A percentile compares a stretch with the other conserved stretches of the same genome.
These are phyloP conservation scores for Brienomyrus longianalis DNA, from an alignment of 2,113 vertebrate genomes.

Conservation along the genomic window DNA sequence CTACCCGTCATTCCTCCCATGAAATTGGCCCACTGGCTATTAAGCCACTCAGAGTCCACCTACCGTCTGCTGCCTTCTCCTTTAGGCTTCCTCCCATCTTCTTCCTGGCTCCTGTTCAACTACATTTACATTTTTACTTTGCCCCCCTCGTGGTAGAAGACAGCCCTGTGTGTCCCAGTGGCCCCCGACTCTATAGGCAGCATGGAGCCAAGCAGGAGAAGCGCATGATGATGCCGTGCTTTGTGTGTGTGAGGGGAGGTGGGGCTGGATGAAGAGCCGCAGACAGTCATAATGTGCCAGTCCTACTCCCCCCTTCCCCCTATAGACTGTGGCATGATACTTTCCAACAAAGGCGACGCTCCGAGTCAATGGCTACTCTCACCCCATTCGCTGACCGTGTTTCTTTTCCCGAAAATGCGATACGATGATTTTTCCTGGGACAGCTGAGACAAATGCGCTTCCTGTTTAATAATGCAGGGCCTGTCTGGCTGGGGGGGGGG, in stretches of 20 bases:
- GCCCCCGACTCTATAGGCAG: background rate
- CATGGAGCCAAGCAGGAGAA: background rate
- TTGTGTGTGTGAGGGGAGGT: constrained; percentile 5
- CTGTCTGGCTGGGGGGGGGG: background rate
- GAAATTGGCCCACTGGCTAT: background rate
- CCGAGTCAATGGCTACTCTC: constrained; percentile 47
- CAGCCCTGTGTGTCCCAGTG: background rate
- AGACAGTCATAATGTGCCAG: background rate
- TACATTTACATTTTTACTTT: background rate
- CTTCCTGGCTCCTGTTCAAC: background rate
- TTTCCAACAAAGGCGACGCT: constrained; percentile 37
- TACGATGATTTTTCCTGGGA: background rate
- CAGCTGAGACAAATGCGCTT: background rate
- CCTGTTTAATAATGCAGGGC: constrained; percentile 19
- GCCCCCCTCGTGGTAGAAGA: background rate
- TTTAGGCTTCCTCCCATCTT: background rate
- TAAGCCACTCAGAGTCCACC: background rate
- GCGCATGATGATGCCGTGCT: background rate
- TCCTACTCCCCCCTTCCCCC: background rate
- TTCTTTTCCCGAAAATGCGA: background rate
- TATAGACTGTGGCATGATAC: constrained; percentile 28
- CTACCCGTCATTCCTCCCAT: background rate
- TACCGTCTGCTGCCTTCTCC: background rate
- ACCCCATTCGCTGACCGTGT: background rate
- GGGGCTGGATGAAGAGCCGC: background rate